These are phyloP conservation scores for Tragelaphus eurycerus DNA, from an alignment of 2,797 vertebrate genomes.

Conservation along the genomic window DNA sequence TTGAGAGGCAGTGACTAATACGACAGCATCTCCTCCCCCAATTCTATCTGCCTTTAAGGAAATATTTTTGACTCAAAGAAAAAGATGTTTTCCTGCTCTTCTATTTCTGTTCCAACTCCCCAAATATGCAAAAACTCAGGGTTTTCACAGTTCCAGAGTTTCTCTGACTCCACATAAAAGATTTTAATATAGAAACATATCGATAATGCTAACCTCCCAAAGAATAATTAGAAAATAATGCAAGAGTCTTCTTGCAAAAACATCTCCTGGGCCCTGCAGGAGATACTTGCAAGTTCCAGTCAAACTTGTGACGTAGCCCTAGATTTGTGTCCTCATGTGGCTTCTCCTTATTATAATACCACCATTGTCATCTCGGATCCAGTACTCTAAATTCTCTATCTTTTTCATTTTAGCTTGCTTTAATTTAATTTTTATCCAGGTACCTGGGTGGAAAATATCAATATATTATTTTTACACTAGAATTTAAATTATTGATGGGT, in stretches of 20 bases:
- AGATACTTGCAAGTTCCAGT: not conserved
- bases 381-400: not conserved
- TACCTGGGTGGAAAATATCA: not conserved
- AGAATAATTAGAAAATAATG: not conserved
- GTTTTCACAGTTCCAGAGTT: not conserved
- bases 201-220: not conserved
- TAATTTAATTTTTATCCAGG: not conserved
- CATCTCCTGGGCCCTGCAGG: not conserved
- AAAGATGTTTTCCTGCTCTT: not conserved
- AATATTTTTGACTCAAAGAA: not conserved
- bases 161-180: not conserved
- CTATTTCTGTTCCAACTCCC: not conserved
- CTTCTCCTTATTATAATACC: not conserved
- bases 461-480: not conserved
- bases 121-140: not conserved
- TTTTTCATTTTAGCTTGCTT: conserved; percentile 20
- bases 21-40: not conserved
- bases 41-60: not conserved
- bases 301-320: not conserved
- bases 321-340: not conserved
- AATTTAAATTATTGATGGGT: not conserved
- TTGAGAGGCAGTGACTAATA: not conserved
- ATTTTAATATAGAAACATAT: not conserved
- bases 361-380: not conserved
- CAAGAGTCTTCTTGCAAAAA: not conserved